phyloP scores from a whole-genome alignment of 2,797 vertebrate species.

The Acrossocheilus wenchowensis region DNA sequence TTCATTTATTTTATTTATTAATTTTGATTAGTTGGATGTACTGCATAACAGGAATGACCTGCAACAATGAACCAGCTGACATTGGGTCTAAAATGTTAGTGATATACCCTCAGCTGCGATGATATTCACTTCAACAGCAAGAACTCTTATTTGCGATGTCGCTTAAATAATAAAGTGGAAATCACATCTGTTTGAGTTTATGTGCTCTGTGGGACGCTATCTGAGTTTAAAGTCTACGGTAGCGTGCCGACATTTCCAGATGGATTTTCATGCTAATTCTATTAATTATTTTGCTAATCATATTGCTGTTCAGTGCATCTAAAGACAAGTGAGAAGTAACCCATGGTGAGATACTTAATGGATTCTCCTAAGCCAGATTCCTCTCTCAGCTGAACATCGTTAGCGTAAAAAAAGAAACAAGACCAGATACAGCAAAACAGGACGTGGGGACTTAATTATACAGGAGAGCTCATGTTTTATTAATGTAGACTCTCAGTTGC shows the following conservation, averaged over 20 bases:
- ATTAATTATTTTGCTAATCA: conserved; percentile 59
- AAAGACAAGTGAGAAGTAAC: conserved; percentile 42
- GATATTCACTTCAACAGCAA: background rate
- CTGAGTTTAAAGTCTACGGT: conserved; percentile 47
- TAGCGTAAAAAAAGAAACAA: conserved; percentile 57
- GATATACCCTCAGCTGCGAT: background rate
- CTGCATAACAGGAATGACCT: background rate
- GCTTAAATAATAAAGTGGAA: conserved; percentile 3
- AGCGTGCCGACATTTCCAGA: conserved; percentile 45
- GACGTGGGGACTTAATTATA: conserved; percentile 56
- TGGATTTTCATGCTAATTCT: conserved; percentile 52
- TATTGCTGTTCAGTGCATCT: conserved; percentile 46
- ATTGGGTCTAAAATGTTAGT: background rate
- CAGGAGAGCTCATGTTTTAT: conserved; percentile 60
- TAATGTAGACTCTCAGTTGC: conserved; percentile 50
- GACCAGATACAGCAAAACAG: conserved; percentile 55
- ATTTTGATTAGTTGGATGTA: background rate
- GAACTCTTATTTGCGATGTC: background rate
- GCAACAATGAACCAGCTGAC: background rate
- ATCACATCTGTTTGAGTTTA: conserved; percentile 22
- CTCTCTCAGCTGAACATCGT: conserved; percentile 47
- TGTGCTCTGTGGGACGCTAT: conserved; percentile 1
- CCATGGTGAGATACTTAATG: conserved; percentile 53
- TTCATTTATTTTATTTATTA: background rate
- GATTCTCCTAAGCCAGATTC: conserved; percentile 45